A percentile compares a stretch with the other conserved stretches of the same genome.
phyloP scores from a whole-genome alignment of 2,797 vertebrate genomes.

The Oreonectes daqikongensis region DNA sequence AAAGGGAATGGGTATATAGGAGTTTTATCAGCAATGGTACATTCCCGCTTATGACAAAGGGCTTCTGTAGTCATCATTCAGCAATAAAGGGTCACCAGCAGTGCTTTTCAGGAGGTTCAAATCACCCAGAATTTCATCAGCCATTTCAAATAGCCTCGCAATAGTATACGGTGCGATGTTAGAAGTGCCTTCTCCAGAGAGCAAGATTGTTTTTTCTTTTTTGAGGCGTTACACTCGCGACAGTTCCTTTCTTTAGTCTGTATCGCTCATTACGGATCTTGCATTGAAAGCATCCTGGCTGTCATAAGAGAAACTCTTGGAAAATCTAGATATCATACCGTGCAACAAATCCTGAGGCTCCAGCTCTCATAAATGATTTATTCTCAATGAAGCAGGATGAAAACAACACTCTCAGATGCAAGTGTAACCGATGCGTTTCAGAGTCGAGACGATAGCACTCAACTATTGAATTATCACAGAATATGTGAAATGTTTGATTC shows the following conservation, averaged over 20 bases:
- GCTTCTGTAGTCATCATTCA: conserved; percentile 28
- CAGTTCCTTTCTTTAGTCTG: conserved; percentile 51
- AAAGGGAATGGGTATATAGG: conserved; percentile 29
- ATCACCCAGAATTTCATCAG: conserved; percentile 45
- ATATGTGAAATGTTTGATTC: not conserved
- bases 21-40: conserved; percentile 49
- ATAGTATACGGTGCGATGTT: conserved; percentile 44
- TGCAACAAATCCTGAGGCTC: conserved; percentile 43
- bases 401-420: conserved; percentile 39
- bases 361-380: conserved; percentile 51
- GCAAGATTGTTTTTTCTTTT: conserved; percentile 19
- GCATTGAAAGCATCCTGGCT: conserved; percentile 47
- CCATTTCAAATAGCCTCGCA: conserved; percentile 53
- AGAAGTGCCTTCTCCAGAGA: conserved; percentile 43
- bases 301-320: conserved; percentile 53
- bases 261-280: conserved; percentile 49
- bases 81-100: conserved; percentile 52
- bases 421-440: conserved; percentile 12
- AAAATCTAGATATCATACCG: conserved; percentile 51
- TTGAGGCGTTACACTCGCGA: conserved; percentile 36
- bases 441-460: conserved; percentile 19
- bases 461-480: not conserved
- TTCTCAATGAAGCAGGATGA: conserved; percentile 42
- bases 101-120: conserved; percentile 31
- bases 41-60: conserved; percentile 24